These are phyloP conservation scores for Gorsachius goisagi DNA, from an alignment of 2,113 vertebrate genomes.

Conservation along the genomic window DNA sequence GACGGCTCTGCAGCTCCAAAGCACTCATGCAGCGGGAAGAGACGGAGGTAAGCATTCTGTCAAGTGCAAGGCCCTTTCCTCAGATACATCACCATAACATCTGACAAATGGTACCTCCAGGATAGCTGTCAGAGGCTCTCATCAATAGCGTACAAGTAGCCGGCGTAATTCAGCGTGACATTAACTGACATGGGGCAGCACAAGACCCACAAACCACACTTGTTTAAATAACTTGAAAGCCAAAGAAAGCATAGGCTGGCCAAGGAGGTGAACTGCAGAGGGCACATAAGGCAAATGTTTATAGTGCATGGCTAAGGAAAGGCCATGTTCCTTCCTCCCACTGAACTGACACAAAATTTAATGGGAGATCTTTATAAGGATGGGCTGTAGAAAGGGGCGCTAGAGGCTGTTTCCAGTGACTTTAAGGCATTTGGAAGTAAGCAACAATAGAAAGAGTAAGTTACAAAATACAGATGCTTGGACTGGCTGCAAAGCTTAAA, in stretches of 20 bases:
- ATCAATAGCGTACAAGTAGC: neutral
- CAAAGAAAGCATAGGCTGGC: neutral
- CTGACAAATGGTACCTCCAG: neutral
- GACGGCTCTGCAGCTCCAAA: neutral
- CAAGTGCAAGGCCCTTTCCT: neutral
- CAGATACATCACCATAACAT: neutral
- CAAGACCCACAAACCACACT: neutral
- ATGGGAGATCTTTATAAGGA: neutral
- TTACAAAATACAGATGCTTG: neutral
- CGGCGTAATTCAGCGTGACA: neutral
- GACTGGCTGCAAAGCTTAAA: neutral
- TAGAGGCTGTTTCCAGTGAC: neutral
- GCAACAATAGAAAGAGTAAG: neutral
- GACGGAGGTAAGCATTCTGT: neutral
- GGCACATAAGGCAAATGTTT: neutral
- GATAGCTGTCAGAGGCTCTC: neutral
- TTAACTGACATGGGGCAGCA: neutral
- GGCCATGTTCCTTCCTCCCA: neutral
- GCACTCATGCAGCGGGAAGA: neutral
- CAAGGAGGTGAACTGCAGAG: neutral
- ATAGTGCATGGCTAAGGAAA: neutral
- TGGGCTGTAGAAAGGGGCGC: neutral
- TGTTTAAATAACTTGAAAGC: neutral
- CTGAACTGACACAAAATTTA: constrained; percentile 24
- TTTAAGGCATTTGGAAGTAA: neutral